phyloP scores from a whole-genome alignment of 2,797 vertebrate species.

The Channallabes apus region DNA sequence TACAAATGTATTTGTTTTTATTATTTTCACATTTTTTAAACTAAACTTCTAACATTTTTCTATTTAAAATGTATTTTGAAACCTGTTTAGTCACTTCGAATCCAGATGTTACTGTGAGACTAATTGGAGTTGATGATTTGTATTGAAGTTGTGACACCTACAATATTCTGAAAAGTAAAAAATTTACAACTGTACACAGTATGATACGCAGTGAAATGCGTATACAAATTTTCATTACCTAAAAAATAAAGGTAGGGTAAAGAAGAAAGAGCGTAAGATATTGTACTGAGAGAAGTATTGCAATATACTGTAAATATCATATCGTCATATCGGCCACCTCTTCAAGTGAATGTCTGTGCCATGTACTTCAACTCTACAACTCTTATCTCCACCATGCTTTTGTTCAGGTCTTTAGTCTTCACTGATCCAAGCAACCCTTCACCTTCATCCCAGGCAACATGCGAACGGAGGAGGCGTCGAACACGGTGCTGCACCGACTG shows the following conservation, averaged over 20 bases:
- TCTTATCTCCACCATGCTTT: background rate
- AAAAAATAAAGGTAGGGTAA: too few relatives aligned
- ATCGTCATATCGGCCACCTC: background rate
- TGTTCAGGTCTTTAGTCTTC: slow-evolving; percentile 1
- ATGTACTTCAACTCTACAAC: background rate
- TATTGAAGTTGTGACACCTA: background rate
- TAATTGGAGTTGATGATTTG: background rate
- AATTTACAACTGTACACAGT: too few relatives aligned
- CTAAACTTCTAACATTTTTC: background rate
- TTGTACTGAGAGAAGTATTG: background rate
- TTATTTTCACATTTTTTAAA: background rate
- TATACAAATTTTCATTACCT: too few relatives aligned
- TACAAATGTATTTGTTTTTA: background rate
- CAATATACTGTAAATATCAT: background rate
- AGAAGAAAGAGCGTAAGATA: too few relatives aligned
- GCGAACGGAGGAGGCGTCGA: slow-evolving; percentile 91
- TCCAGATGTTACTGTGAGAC: background rate
- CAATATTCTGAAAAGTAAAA: background rate
- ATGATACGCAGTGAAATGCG: too few relatives aligned
- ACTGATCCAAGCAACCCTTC: background rate
- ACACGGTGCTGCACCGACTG: slow-evolving; percentile 94
- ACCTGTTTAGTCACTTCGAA: background rate
- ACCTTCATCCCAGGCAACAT: slow-evolving; percentile 65
- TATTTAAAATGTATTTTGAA: background rate
- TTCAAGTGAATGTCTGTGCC: background rate